Base-by-base conservation (phyloP, 2,888 invertebrate genomes). In the Pammene aurita region DNA sequence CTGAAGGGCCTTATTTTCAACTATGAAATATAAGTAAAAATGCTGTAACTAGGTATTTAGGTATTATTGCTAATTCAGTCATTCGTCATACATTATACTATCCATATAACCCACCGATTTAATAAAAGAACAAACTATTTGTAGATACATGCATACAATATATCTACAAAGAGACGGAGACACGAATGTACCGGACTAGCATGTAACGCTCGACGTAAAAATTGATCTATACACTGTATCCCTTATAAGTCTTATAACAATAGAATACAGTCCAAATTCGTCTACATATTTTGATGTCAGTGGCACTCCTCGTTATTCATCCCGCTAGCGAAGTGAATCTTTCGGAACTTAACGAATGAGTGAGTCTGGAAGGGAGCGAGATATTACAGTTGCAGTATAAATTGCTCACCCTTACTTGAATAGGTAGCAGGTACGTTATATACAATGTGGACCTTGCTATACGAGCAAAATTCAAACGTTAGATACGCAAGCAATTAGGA, bases 281-380 rank as follows among this genome's bases (percentile, higher is more conserved):
- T 54, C 6, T 7, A 54, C 0, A 35, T n/a, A 34, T 54, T 34
- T 34, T 54, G 54, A 1, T 11, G 11, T 26, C 34, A 9, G 46
- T 41, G 48, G 57, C 56, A 41, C 50, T 52, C 34, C 52, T 54
- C 70, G 65, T 70, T 63, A 54, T 38, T 50, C 66, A 66, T 62
- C 62, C 52, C 63, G 66, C 62, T 68, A 65, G 61, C 67, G 69
- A 71, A 61, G 66, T 64, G 72, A 70, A 64, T 68, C 57, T 63
- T 68, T 62, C 61, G 52, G 56, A 67, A 64, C 62, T 71, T 72
- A 11, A 73, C 71, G 72, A 62, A 14, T 71, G 58, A 71, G 56
- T 44, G 73, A 61, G 16, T 65, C 35, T 46, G n/a, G 65, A 69
- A 70, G 67, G 10, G 41, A 18, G 26, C 26, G 63, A 42, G 35